Evolutionary conservation across 2,797 vertebrate species (phyloP).

Genomic region (Myotis myotis): DNA sequence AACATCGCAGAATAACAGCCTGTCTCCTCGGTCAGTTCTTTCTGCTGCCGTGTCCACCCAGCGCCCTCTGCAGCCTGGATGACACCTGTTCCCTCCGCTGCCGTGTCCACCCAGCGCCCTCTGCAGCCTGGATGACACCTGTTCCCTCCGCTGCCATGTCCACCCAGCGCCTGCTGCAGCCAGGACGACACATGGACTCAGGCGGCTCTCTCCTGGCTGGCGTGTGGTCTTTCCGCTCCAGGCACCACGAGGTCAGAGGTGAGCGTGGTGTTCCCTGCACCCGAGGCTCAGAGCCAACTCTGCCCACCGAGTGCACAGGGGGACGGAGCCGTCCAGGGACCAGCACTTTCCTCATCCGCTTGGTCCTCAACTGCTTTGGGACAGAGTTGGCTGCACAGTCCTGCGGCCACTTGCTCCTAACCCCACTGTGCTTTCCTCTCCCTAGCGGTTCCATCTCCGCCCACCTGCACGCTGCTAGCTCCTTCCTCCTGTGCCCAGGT

Average conservation of each 20-base stretch:
- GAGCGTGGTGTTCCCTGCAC: not conserved
- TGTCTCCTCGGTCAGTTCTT: fast-evolving
- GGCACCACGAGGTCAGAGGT: fast-evolving
- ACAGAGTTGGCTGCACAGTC: fast-evolving
- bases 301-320: too few species aligned
- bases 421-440: fast-evolving
- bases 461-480: not conserved
- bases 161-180: fast-evolving
- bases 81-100: fast-evolving
- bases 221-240: fast-evolving
- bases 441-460: fast-evolving
- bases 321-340: not conserved
- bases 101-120: too few species aligned
- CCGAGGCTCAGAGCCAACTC: not conserved
- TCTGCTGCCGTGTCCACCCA: too few species aligned
- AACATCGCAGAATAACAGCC: fast-evolving
- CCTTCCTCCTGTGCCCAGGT: fast-evolving
- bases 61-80: fast-evolving
- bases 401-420: fast-evolving
- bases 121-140: too few species aligned
- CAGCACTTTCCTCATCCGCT: fast-evolving
- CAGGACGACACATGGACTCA: fast-evolving
- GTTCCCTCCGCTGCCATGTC: too few species aligned
- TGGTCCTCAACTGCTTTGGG: not conserved
- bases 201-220: too few species aligned